Evolutionary conservation across 2,888 invertebrate species (phyloP).

Genomic region (Punctoribates punctum): DNA sequence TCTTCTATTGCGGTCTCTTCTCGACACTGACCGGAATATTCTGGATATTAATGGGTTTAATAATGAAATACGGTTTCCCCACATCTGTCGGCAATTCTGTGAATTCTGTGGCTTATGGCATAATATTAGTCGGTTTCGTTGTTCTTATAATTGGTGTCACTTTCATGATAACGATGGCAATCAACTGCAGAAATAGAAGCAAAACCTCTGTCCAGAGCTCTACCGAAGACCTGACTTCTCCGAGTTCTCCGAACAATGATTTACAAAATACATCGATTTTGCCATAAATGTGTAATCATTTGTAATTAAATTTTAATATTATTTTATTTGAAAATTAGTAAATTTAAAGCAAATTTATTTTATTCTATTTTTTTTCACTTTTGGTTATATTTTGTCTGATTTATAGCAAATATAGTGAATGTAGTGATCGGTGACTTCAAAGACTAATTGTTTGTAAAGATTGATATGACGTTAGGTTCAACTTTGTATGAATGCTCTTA

Average conservation of each 20-base stretch:
- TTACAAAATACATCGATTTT: background rate
- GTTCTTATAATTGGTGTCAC: background rate
- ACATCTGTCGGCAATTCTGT: slow-evolving; percentile 1
- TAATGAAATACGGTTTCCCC: slow-evolving; percentile 18
- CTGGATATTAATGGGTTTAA: slow-evolving; percentile 23
- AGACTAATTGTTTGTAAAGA: too few relatives aligned
- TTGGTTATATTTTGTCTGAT: too few relatives aligned
- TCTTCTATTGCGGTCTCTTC: slow-evolving; percentile 34
- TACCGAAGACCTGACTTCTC: background rate
- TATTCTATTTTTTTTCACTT: too few relatives aligned
- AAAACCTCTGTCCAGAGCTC: background rate
- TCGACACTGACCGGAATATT: slow-evolving; percentile 20
- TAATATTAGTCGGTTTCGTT: slow-evolving; percentile 16
- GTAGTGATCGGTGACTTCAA: too few relatives aligned
- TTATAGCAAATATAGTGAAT: too few relatives aligned
- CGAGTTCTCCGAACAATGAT: background rate
- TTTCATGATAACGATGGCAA: background rate
- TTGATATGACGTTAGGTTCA: too few relatives aligned
- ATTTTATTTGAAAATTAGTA: too few relatives aligned
- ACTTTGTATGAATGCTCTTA: too few relatives aligned
- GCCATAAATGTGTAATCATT: background rate
- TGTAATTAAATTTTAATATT: too few relatives aligned
- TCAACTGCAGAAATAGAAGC: background rate
- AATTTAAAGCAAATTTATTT: too few relatives aligned
- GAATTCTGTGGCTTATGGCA: slow-evolving; percentile 11